These are phyloP conservation scores for Bombyx mandarina DNA, from an alignment of 1,140 invertebrate genomes.

Conservation along the genomic window DNA sequence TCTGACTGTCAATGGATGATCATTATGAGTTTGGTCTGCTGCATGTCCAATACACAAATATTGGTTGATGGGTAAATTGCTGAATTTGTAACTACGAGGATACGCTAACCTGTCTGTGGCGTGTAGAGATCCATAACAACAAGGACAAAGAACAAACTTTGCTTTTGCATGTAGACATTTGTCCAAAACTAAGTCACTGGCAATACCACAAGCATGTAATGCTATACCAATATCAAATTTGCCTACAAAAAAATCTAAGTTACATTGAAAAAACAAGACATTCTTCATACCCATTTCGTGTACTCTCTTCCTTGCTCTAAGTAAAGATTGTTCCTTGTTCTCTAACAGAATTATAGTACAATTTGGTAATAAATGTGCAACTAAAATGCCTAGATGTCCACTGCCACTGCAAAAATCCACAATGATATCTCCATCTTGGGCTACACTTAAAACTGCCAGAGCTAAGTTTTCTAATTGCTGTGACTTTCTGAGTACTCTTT, in stretches of 20 bases:
- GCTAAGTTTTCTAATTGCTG: slow-evolving; percentile 92
- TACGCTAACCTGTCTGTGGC: slow-evolving; percentile 81
- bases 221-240: slow-evolving; percentile 87
- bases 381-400: slow-evolving; percentile 90
- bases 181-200: slow-evolving; percentile 92
- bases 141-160: slow-evolving; percentile 92
- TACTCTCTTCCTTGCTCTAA: slow-evolving; percentile 81
- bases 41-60: slow-evolving; percentile 89
- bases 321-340: slow-evolving; percentile 92
- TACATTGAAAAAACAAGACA: slow-evolving; percentile 87
- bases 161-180: slow-evolving; percentile 84
- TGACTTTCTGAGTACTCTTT: slow-evolving; percentile 83
- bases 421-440: slow-evolving; percentile 75
- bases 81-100: slow-evolving; percentile 77
- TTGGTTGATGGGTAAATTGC: slow-evolving; percentile 72
- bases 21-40: slow-evolving; percentile 89
- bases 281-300: slow-evolving; percentile 80
- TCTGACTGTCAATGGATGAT: slow-evolving; percentile 71
- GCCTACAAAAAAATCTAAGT: slow-evolving; percentile 87
- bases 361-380: slow-evolving; percentile 84
- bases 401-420: slow-evolving; percentile 96
- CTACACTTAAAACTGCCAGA: slow-evolving; percentile 82
- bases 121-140: slow-evolving; percentile 93
- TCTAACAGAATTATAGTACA: slow-evolving; percentile 88
- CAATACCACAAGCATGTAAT: slow-evolving; percentile 94